Percentiles rank a stretch among this genome's conserved stretches.
Evolutionary conservation across 2,888 invertebrate genomes (phyloP).

Genomic region (Diabrotica balteata): DNA sequence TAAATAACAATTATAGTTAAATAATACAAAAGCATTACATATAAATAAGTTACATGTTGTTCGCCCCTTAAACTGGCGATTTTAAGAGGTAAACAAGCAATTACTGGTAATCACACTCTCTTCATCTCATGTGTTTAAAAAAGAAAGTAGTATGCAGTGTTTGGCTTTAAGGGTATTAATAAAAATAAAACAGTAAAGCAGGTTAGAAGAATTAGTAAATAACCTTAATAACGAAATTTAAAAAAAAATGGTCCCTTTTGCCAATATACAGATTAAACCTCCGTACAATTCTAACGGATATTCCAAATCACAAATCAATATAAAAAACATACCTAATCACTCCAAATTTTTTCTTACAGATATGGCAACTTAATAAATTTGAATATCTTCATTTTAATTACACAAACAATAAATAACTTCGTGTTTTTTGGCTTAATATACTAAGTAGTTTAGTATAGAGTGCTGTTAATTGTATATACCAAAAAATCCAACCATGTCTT

Average conservation of each 20-base stretch:
- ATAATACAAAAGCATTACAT: constrained; percentile 58
- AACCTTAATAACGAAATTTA: constrained; percentile 46
- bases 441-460: constrained; percentile 17
- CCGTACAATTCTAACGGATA: constrained; percentile 41
- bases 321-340: constrained; percentile 39
- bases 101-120: constrained; percentile 53
- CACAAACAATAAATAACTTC: constrained; percentile 24
- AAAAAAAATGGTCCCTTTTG: constrained; percentile 57
- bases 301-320: constrained; percentile 44
- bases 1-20: constrained; percentile 59
- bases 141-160: constrained; percentile 27
- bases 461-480: constrained; percentile 21
- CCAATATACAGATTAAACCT: constrained; percentile 49
- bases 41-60: constrained; percentile 51
- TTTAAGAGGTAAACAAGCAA: constrained; percentile 51
- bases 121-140: constrained; percentile 27
- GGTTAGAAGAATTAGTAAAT: constrained; percentile 53
- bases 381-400: constrained; percentile 18
- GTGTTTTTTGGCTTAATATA: constrained; percentile 14
- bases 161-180: constrained; percentile 24
- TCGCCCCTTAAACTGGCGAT: constrained; percentile 56
- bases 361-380: constrained; percentile 25
- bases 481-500: constrained; percentile 35
- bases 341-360: constrained; percentile 20
- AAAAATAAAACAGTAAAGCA: constrained; percentile 39